Conservation (phyloP, 2,113 vertebrate genomes). For the Empidonax alnorum region DNA sequence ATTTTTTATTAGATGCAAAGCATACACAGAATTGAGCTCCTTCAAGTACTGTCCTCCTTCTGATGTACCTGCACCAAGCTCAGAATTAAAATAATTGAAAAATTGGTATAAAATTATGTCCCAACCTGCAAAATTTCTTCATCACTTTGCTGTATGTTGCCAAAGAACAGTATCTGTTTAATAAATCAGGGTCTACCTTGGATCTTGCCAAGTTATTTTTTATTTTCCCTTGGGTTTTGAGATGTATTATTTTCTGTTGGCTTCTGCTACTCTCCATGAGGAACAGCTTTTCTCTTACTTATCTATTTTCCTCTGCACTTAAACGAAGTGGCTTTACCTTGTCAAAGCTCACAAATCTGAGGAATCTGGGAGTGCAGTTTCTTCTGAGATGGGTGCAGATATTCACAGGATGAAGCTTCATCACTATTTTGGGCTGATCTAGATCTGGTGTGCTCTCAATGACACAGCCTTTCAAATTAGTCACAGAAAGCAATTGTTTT, state of each 20-base stretch:
- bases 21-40: neutral
- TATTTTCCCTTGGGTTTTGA: neutral
- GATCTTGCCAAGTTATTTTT: neutral
- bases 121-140: neutral
- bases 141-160: neutral
- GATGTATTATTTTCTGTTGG: neutral
- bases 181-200: neutral
- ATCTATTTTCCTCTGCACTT: neutral
- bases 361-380: neutral
- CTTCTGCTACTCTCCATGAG: neutral
- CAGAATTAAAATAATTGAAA: conserved; percentile 17
- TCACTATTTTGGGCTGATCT: neutral
- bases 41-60: neutral
- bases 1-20: neutral
- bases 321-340: neutral
- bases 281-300: neutral
- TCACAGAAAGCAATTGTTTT: neutral
- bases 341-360: neutral
- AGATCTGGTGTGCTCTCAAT: neutral
- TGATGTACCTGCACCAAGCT: neutral
- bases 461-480: neutral
- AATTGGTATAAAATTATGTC: neutral
- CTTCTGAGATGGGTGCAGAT: neutral
- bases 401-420: neutral
- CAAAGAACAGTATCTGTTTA: neutral